phyloP scores from a whole-genome alignment of 2,888 invertebrate species.

The Crioceris asparagi region DNA sequence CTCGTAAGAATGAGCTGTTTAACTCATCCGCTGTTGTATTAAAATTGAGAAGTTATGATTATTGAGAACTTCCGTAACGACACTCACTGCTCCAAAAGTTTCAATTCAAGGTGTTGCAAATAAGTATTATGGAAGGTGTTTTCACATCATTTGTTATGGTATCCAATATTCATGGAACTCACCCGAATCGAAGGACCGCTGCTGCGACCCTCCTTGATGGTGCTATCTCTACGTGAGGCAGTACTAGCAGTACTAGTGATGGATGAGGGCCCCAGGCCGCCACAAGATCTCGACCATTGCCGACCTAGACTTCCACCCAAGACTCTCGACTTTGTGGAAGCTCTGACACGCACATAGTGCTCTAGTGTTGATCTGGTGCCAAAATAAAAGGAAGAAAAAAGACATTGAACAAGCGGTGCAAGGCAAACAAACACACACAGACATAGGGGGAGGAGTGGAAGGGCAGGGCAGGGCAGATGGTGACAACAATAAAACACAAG shows the following conservation, averaged over 20 bases:
- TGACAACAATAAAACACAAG: constrained; percentile 25
- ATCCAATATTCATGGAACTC: constrained; percentile 12
- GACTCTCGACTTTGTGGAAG: constrained; percentile 52
- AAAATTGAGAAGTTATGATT: too few relatives aligned
- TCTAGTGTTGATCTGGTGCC: constrained; percentile 41
- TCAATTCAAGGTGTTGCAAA: too few relatives aligned
- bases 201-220: constrained; percentile 35
- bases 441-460: constrained; percentile 6
- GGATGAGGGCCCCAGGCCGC: constrained; percentile 38
- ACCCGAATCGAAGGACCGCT: constrained; percentile 22
- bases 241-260: constrained; percentile 5
- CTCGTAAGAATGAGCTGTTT: too few relatives aligned
- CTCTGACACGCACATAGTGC: constrained; percentile 41
- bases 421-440: constrained; percentile 16
- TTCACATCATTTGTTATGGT: too few relatives aligned
- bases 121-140: too few relatives aligned
- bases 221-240: constrained; percentile 36
- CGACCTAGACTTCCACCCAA: constrained; percentile 55
- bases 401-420: constrained; percentile 31
- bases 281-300: constrained; percentile 54
- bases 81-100: too few relatives aligned
- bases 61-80: too few relatives aligned
- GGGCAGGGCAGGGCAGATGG: background rate
- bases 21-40: too few relatives aligned
- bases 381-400: constrained; percentile 19